Conservation (phyloP, 2,113 vertebrate genomes). For the Ciconia stormi region DNA sequence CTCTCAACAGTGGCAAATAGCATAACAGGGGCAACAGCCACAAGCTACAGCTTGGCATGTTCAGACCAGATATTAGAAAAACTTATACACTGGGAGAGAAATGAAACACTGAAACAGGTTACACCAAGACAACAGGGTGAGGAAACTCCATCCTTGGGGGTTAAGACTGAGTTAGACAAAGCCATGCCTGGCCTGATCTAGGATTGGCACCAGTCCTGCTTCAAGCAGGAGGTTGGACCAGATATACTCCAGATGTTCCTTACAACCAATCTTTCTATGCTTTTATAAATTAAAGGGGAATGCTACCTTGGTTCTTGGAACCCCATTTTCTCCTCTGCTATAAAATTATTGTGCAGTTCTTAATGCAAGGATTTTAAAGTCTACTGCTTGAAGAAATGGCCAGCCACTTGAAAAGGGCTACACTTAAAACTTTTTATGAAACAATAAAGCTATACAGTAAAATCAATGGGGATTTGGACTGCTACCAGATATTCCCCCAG, state of each 20-base stretch:
- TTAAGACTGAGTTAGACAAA: neutral
- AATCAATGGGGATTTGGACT: neutral
- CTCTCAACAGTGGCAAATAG: neutral
- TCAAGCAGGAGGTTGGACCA: neutral
- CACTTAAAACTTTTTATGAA: neutral
- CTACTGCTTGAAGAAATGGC: neutral
- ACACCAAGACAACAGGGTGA: neutral
- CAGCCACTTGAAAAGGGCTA: neutral
- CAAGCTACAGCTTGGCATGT: neutral
- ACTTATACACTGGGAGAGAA: neutral
- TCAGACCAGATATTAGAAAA: neutral
- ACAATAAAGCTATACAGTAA: neutral
- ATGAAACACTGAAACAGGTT: neutral
- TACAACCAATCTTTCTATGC: neutral
- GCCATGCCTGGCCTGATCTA: neutral
- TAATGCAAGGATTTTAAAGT: neutral
- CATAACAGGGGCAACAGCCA: neutral
- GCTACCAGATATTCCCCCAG: neutral
- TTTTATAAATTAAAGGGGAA: neutral
- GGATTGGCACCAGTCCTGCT: neutral
- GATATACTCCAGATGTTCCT: neutral
- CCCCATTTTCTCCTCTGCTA: neutral
- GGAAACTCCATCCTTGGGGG: neutral
- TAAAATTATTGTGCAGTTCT: neutral
- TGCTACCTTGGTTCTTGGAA: neutral